Evolutionary conservation across 2,888 invertebrate genomes (phyloP), one percentile per base, ranked within the genome.

Genomic region (Nephrocerus scutellatus): DNA sequence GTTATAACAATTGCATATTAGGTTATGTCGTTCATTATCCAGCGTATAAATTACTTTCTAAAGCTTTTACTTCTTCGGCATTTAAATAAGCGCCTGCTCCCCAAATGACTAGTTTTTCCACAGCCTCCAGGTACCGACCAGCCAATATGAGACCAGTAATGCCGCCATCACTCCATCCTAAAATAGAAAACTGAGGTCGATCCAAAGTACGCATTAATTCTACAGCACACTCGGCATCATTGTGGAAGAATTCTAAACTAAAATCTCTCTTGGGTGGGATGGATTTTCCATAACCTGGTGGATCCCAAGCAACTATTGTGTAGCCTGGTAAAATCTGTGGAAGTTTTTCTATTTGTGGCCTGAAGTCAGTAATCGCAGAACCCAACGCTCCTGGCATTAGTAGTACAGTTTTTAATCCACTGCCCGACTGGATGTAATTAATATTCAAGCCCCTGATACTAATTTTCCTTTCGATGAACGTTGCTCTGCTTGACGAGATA

Each of bases 161-260:
- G 3, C 87, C 92, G 18, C 92, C 92, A 68, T 89, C 89, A 66
- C 88, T 88, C 88, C 91, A 92, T 2, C 92, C 92, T 39, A 91
- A 57, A 8, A 90, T 54, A 0, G 88, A 88, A 64, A 79, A 88
- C 50, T 77, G 77, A 0, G 74, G 58, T 26, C 81, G 72, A 3
- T 79, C 76, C 7, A 91, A 59, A 29, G 70, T 69, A 75, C 81
- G 72, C 83, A 90, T 86, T 32, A 92, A 72, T 37, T 77, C 66
- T 46, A 74, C 70, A 10, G 84, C 87, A 45, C 68, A 65, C 19
- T 75, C 71, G 5, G 90, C 89, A 72, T 92, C 91, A 46, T 74
- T 74, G 39, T 79, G 74, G 52, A 79, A 81, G 61, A 86, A 88
- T 52, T 85, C 74, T 1, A 71, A 53, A 0, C 75, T 70, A 59